phyloP scores from a whole-genome alignment of 2,113 vertebrate genomes.

The Thunnus thynnus region DNA sequence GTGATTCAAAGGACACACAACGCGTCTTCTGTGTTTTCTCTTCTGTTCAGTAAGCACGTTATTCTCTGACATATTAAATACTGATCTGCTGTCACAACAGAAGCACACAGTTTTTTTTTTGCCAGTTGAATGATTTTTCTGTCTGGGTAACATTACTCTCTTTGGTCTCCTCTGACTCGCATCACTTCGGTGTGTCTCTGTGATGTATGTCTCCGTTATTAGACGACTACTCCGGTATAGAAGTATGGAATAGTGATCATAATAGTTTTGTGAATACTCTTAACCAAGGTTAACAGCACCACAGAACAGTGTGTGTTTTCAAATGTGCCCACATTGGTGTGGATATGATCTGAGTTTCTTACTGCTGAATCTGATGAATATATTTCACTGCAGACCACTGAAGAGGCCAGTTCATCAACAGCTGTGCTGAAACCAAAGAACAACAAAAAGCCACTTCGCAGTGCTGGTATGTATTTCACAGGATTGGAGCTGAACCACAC shows the following conservation, averaged over 20 bases:
- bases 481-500: neutral
- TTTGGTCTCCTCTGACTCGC: too few relatives aligned
- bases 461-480: slow-evolving; percentile 80
- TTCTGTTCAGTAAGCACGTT: too few relatives aligned
- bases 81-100: too few relatives aligned
- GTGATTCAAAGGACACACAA: too few relatives aligned
- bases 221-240: neutral
- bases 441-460: slow-evolving; percentile 87
- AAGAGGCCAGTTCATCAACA: slow-evolving; percentile 82
- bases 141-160: too few relatives aligned
- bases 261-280: too few relatives aligned
- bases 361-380: neutral
- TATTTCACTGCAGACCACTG: slow-evolving; percentile 76
- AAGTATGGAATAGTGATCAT: too few relatives aligned
- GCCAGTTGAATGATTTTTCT: too few relatives aligned
- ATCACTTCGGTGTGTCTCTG: neutral
- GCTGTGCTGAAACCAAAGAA: slow-evolving; percentile 83
- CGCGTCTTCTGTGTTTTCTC: too few relatives aligned
- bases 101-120: too few relatives aligned
- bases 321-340: neutral
- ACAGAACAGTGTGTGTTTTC: neutral
- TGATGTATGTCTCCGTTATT: neutral
- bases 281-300: neutral
- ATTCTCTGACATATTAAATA: too few relatives aligned
- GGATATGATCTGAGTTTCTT: neutral